These are phyloP conservation scores for Antheraea assamensis DNA, from an alignment of 2,888 invertebrate species.

Conservation along the genomic window DNA sequence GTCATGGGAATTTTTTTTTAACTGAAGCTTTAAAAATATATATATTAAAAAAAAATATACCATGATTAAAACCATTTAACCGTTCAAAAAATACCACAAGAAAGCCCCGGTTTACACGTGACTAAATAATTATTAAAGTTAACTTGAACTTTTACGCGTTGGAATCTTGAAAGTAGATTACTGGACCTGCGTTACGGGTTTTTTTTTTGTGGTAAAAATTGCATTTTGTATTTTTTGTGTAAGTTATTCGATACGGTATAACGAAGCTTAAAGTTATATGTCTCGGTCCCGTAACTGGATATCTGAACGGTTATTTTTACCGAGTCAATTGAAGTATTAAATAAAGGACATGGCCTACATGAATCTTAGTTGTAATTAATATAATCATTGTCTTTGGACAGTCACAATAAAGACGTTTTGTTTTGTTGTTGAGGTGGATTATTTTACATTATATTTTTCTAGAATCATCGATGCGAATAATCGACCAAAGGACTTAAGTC, in stretches of 20 bases:
- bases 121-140: slow-evolving; percentile 12
- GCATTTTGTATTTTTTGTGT: slow-evolving; percentile 36
- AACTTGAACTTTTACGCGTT: too few relatives aligned
- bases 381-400: not conserved
- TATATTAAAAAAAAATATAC: not conserved
- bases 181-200: slow-evolving; percentile 34
- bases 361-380: not conserved
- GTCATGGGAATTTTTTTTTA: not conserved
- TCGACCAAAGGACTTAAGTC: too few relatives aligned
- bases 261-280: slow-evolving; percentile 41
- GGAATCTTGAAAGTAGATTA: slow-evolving; percentile 28
- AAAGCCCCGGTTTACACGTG: slow-evolving; percentile 1
- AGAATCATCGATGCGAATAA: too few relatives aligned
- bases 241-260: slow-evolving; percentile 45
- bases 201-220: slow-evolving; percentile 28
- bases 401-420: too few relatives aligned
- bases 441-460: too few relatives aligned
- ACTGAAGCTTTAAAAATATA: not conserved
- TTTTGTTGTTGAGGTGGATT: too few relatives aligned
- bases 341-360: not conserved
- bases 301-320: slow-evolving; percentile 40
- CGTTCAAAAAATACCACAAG: slow-evolving; percentile 9
- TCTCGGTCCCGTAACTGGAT: slow-evolving; percentile 45
- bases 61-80: not conserved
- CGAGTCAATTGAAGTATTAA: not conserved